These are phyloP conservation scores for Notolepis coatsorum DNA, from an alignment of 2,797 vertebrate species.

Conservation along the genomic window DNA sequence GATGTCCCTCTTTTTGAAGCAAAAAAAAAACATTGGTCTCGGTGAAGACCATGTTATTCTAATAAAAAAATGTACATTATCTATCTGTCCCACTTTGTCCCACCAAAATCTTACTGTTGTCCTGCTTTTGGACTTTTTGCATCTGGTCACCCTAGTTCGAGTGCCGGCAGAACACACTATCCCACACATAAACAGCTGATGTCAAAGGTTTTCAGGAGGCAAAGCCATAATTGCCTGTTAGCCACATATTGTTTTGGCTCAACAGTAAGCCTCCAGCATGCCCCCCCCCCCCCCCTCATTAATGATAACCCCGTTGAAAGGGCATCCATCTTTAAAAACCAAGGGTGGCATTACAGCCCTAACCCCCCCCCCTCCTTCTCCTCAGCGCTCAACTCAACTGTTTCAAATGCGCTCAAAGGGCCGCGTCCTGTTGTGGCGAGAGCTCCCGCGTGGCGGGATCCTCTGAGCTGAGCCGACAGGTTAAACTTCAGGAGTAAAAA, in stretches of 20 bases:
- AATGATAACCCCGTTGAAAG: conserved; percentile 57
- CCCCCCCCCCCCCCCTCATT: conserved; percentile 9
- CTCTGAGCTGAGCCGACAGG: conserved; percentile 72
- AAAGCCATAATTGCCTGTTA: conserved; percentile 49
- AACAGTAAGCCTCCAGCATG: conserved; percentile 31
- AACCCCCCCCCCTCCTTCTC: conserved; percentile 65
- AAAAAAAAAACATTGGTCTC: too few species aligned
- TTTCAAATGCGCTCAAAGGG: conserved; percentile 76
- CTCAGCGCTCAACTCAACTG: conserved; percentile 66
- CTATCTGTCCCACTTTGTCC: too few species aligned
- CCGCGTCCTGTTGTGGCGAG: conserved; percentile 53
- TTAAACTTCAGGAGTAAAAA: conserved; percentile 66
- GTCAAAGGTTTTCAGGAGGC: conserved; percentile 24
- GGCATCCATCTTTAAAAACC: conserved; percentile 60
- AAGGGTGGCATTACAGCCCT: conserved; percentile 71
- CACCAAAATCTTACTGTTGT: too few species aligned
- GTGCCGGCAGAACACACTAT: conserved; percentile 53
- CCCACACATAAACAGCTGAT: conserved; percentile 43
- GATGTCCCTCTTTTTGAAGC: too few species aligned
- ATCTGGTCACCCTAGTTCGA: too few species aligned
- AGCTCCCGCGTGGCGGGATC: conserved; percentile 54
- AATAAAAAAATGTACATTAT: too few species aligned
- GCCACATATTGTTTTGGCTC: conserved; percentile 46
- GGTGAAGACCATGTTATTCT: too few species aligned
- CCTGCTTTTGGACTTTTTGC: too few species aligned